Conservation (phyloP, 2,888 invertebrate species). For the Biston stratarius region DNA sequence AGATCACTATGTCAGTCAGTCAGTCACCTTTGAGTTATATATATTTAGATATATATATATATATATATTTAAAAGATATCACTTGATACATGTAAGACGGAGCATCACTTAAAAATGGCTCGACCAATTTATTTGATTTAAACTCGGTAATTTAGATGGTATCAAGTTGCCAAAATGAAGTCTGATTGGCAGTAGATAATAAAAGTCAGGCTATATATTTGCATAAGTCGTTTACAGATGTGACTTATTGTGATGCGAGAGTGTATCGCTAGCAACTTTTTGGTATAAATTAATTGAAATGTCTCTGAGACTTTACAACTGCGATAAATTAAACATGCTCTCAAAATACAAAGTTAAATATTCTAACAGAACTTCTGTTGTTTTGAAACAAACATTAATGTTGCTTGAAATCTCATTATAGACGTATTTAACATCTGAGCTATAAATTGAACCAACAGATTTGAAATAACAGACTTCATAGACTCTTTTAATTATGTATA, state of each 20-base stretch:
- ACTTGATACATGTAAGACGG: too few relatives aligned
- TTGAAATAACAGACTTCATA: neutral
- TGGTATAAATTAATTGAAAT: conserved; percentile 14
- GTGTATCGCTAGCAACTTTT: neutral
- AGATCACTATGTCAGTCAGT: too few relatives aligned
- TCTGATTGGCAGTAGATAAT: too few relatives aligned
- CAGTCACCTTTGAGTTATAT: too few relatives aligned
- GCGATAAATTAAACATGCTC: conserved; percentile 21
- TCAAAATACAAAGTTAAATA: conserved; percentile 28
- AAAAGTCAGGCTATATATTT: too few relatives aligned
- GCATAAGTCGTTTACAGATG: neutral
- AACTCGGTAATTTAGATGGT: too few relatives aligned
- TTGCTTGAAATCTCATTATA: conserved; percentile 33
- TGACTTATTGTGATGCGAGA: neutral
- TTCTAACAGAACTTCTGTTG: conserved; percentile 20
- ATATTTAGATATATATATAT: too few relatives aligned
- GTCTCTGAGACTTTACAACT: conserved; percentile 10
- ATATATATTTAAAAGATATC: too few relatives aligned
- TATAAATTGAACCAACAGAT: conserved; percentile 18
- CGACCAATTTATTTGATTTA: too few relatives aligned
- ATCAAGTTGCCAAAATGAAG: too few relatives aligned
- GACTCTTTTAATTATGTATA: neutral
- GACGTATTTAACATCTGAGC: conserved; percentile 20
- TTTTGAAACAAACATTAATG: conserved; percentile 28
- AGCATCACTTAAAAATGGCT: too few relatives aligned